Evolutionary conservation across 2,113 vertebrate species (phyloP).

Genomic region (Columba janthina): DNA sequence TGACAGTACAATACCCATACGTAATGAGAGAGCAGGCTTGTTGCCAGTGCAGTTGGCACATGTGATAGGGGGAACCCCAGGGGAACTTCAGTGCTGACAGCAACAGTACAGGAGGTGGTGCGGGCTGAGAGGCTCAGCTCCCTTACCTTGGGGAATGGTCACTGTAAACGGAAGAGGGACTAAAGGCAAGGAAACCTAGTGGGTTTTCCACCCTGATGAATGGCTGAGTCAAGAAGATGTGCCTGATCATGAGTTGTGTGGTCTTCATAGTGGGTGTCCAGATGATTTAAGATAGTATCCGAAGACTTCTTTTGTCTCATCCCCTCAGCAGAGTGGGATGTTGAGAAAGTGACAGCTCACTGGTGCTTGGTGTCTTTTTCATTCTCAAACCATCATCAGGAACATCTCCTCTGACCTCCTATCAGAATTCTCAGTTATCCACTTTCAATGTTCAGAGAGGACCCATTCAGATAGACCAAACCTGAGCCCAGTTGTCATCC

Average conservation of each 20-base stretch:
- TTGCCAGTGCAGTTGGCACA: not conserved
- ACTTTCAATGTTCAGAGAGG: not conserved
- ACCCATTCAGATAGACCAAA: not conserved
- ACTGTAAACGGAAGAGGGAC: not conserved
- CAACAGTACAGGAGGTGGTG: not conserved
- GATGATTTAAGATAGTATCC: rapidly evolving
- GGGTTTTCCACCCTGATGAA: not conserved
- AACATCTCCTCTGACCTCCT: not conserved
- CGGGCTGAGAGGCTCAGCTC: not conserved
- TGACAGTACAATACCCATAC: not conserved
- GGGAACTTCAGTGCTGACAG: not conserved
- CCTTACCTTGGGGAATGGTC: not conserved
- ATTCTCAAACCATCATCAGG: not conserved
- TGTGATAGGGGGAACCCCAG: not conserved
- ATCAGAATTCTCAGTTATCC: not conserved
- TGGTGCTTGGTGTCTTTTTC: not conserved
- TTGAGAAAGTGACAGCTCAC: not conserved
- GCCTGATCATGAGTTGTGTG: not conserved
- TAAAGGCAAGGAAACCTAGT: not conserved
- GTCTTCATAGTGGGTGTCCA: not conserved
- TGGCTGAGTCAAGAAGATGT: not conserved
- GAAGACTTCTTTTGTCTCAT: not conserved
- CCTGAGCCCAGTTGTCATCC: not conserved
- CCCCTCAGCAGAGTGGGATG: not conserved
- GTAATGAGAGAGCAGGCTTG: not conserved